Evolutionary conservation across 2,113 vertebrate genomes (phyloP).

Genomic region (Cynopterus brachyotis): DNA sequence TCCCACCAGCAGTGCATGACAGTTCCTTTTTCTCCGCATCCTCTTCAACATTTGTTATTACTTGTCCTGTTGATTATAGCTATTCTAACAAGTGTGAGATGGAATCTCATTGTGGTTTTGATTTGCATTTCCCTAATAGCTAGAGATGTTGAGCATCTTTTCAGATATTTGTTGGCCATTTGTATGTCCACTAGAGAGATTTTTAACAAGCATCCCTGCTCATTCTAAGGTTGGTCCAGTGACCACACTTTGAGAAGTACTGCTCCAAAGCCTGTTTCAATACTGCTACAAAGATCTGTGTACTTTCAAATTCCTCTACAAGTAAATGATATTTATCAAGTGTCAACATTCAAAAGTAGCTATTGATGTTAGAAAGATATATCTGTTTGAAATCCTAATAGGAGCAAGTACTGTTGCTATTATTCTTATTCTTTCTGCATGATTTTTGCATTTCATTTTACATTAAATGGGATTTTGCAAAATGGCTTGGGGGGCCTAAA

Average conservation of each 20-base stretch:
- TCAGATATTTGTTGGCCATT: too few species aligned
- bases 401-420: slow-evolving; percentile 38
- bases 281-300: not conserved
- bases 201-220: not conserved
- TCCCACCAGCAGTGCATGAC: too few species aligned
- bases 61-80: too few species aligned
- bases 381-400: slow-evolving; percentile 38
- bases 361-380: not conserved
- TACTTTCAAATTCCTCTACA: not conserved
- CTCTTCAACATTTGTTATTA: too few species aligned
- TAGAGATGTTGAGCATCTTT: too few species aligned
- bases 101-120: too few species aligned
- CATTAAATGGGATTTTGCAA: slow-evolving; percentile 24
- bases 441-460: slow-evolving; percentile 27
- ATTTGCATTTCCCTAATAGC: too few species aligned
- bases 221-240: not conserved
- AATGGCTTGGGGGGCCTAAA: not conserved
- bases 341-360: slow-evolving; percentile 36
- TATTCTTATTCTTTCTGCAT: slow-evolving; percentile 26
- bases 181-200: too few species aligned
- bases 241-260: not conserved
- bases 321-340: slow-evolving; percentile 44
- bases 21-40: too few species aligned
- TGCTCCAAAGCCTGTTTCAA: not conserved
- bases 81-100: too few species aligned